Base-by-base conservation (phyloP, 2,113 vertebrate genomes). In the Leptosomus discolor region DNA sequence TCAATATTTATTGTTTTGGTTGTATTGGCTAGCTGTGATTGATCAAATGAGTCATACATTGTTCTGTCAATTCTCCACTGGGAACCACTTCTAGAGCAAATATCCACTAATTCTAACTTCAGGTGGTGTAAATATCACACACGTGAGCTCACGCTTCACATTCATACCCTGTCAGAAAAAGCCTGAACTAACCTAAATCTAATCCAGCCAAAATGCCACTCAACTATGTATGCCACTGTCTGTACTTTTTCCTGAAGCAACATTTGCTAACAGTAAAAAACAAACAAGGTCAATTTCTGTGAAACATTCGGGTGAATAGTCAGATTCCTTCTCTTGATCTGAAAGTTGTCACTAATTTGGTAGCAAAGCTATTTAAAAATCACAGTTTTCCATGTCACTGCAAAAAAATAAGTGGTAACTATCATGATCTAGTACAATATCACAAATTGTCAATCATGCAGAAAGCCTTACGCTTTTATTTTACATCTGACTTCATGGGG, bases 1-100 rank as follows among this genome's bases (percentile, higher is more conserved):
- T 95, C 85, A 76, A 63, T 91, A 81, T 91, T 92, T 95, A 91
- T 89, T 9, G 8, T 37, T 96, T 94, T 22, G 68, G 43, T 77
- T 89, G 60, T 70, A 94, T 92, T 88, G 68, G 51, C 45, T 60
- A 83, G 76, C n/a, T 91, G 6, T 87, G 77, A 94, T 85, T 89
- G 95, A 94, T 85, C 56, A 85, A 91, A 84, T 71, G 79, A 94
- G 57, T 94, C 80, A 80, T 34, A 91, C 5, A 46, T 54, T 61
- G 24, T 78, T 87, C 88, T 71, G 57, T 85, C 86, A 70, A n/a
- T 92, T 92, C 36, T 79, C 78, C 50, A 36, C 1, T 82, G 61
- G 23, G 41, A 94, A 60, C 30, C 39, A 78, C 36, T 89, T 60
- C 36, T 23, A 68, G 51, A 75, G 71, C 39, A 95, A 97, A 95